Conservation (phyloP, 1,140 invertebrate genomes). For the Agrypnia vestita region DNA sequence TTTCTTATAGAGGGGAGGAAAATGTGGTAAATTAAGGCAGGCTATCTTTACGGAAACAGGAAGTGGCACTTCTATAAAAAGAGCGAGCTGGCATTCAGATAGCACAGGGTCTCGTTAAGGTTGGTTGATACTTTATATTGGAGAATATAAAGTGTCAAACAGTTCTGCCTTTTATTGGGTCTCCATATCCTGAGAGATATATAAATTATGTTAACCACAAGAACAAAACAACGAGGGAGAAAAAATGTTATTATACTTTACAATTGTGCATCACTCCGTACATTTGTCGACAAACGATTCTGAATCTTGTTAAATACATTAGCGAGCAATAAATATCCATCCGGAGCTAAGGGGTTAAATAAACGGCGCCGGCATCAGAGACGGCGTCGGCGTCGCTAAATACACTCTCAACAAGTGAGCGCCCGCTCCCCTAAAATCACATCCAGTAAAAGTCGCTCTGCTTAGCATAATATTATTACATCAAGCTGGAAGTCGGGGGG, state of each 20-base stretch:
- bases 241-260: background rate
- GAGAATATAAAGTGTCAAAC: too few relatives aligned
- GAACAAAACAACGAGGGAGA: too few relatives aligned
- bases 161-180: too few relatives aligned
- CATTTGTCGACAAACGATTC: background rate
- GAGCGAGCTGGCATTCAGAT: too few relatives aligned
- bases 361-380: slow-evolving; percentile 30
- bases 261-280: background rate
- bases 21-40: too few relatives aligned
- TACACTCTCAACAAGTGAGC: slow-evolving; percentile 44
- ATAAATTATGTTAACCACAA: too few relatives aligned
- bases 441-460: slow-evolving; percentile 42
- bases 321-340: slow-evolving; percentile 18
- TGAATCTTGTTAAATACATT: slow-evolving; percentile 34
- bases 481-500: background rate
- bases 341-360: slow-evolving; percentile 28
- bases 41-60: too few relatives aligned
- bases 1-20: too few relatives aligned
- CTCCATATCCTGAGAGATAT: too few relatives aligned
- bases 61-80: too few relatives aligned
- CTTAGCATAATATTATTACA: slow-evolving; percentile 49
- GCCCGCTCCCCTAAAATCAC: slow-evolving; percentile 37
- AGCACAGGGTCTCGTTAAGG: too few relatives aligned
- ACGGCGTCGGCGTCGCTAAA: slow-evolving; percentile 23
- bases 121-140: too few relatives aligned